Evolutionary conservation across 2,113 vertebrate genomes (phyloP).

Genomic region (Dromiciops gliroides): DNA sequence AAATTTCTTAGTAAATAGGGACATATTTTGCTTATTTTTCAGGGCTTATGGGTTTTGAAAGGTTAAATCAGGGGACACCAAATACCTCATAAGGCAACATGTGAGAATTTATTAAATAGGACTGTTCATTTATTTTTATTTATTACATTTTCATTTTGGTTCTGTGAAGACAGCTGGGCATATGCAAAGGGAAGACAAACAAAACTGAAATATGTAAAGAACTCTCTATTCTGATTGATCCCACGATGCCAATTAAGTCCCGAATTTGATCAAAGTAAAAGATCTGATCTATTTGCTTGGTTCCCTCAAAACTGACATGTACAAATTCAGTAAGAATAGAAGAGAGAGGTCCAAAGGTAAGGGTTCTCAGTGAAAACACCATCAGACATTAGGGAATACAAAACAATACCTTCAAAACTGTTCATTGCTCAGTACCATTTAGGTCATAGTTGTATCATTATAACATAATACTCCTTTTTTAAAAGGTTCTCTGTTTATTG

Average conservation of each 20-base stretch:
- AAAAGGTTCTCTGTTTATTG: neutral
- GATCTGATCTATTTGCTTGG: conserved; percentile 57
- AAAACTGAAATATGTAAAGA: conserved; percentile 56
- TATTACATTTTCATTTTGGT: conserved; percentile 62
- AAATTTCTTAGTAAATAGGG: conserved; percentile 71
- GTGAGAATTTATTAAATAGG: conserved; percentile 58
- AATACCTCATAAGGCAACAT: conserved; percentile 67
- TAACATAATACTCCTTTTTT: neutral
- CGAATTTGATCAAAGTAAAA: conserved; percentile 60
- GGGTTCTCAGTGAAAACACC: conserved; percentile 36
- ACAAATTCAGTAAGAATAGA: conserved; percentile 66
- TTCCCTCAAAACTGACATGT: conserved; percentile 61
- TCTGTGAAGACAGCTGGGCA: conserved; percentile 70
- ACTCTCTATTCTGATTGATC: conserved; percentile 45
- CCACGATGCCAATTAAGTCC: conserved; percentile 62
- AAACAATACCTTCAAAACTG: conserved; percentile 36
- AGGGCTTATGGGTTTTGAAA: conserved; percentile 49
- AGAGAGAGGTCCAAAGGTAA: conserved; percentile 55
- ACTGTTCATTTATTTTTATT: conserved; percentile 64
- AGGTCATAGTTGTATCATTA: neutral
- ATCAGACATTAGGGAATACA: conserved; percentile 36
- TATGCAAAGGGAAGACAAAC: conserved; percentile 55
- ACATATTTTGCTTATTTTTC: conserved; percentile 67
- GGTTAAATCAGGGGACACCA: conserved; percentile 52
- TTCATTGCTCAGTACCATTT: conserved; percentile 19